These are phyloP conservation scores for Agapornis canus DNA, from an alignment of 2,797 vertebrate genomes.

Conservation along the genomic window DNA sequence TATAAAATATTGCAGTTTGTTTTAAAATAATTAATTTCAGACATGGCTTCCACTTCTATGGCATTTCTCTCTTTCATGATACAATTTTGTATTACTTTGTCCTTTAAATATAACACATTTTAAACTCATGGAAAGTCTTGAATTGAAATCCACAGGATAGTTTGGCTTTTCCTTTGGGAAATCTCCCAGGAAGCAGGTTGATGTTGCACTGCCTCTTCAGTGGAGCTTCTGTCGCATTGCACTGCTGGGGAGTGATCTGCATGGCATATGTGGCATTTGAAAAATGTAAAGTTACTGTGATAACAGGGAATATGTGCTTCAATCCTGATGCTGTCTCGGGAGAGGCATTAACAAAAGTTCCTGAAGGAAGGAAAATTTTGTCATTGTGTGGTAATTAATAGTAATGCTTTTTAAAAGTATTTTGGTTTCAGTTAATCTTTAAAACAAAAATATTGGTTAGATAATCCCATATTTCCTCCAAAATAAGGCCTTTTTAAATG, in stretches of 20 bases:
- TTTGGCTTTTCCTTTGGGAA: background rate
- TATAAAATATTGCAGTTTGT: background rate
- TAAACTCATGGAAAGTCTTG: background rate
- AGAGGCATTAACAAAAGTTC: background rate
- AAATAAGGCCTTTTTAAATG: background rate
- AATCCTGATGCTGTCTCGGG: background rate
- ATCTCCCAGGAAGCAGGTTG: background rate
- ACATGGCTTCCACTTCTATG: background rate
- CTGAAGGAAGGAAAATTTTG: background rate
- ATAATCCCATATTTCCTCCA: background rate
- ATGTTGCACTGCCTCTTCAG: background rate
- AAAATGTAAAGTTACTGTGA: background rate
- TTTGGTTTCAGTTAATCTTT: background rate
- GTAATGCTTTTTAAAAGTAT: background rate
- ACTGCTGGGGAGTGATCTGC: background rate
- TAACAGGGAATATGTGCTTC: background rate
- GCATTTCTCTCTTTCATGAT: background rate
- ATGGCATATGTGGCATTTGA: fast-evolving
- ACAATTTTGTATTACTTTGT: background rate
- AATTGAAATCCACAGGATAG: background rate
- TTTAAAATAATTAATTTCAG: background rate
- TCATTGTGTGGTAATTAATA: background rate
- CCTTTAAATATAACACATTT: background rate
- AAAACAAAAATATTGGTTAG: background rate
- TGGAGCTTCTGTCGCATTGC: background rate